phyloP scores from a whole-genome alignment of 2,797 vertebrate genomes.

The Xiphorhynchus erythropygius region DNA sequence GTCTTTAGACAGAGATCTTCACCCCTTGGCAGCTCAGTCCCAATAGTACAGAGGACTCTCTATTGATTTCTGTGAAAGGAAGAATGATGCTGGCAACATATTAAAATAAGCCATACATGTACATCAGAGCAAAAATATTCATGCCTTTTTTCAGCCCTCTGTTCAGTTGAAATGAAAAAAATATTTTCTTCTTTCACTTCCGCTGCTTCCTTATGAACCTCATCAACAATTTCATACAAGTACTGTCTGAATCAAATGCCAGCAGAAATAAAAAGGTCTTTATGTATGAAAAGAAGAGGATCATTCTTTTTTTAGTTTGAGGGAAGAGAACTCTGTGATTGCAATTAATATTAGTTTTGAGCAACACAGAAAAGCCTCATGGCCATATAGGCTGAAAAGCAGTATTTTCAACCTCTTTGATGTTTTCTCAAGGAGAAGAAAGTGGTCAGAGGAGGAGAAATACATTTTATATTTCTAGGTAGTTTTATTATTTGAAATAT shows the following conservation, averaged over 20 bases:
- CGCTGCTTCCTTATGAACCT: neutral
- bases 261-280: conserved; percentile 21
- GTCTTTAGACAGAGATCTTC: neutral
- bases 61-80: neutral
- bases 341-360: conserved; percentile 20
- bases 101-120: neutral
- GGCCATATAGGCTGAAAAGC: neutral
- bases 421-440: neutral
- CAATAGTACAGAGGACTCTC: neutral
- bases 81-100: neutral
- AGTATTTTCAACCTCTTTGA: neutral
- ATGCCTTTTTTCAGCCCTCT: neutral
- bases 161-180: neutral
- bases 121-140: conserved; percentile 16
- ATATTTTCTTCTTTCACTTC: neutral
- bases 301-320: neutral
- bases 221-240: neutral
- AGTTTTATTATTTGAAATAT: neutral
- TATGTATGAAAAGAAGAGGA: neutral
- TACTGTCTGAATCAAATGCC: neutral
- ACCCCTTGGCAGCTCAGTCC: neutral
- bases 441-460: neutral
- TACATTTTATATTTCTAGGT: neutral
- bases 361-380: neutral
- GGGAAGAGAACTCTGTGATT: neutral